Base-by-base conservation (phyloP, 1,140 invertebrate species). In the Drosophila triauraria region DNA sequence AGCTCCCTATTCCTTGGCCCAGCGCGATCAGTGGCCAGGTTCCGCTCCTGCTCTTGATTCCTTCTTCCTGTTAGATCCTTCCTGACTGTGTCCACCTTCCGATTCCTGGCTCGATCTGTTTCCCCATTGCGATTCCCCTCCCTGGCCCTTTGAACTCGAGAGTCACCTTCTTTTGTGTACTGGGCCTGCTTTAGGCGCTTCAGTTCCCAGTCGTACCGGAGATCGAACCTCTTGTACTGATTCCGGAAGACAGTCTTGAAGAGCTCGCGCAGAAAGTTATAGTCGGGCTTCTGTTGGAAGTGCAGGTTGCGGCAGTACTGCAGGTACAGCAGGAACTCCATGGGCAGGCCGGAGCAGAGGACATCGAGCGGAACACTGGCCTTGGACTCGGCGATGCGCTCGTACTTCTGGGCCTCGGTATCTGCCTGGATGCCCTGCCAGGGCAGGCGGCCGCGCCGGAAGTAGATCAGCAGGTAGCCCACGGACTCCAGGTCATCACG, bases 241-340 rank as follows among this genome's bases (percentile, higher is more conserved):
- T 61, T 71, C 4, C 78, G 65, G 10, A 81, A 85, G 0, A 88
- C 42, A 5, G 68, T 25, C 35, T 61, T 71, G 27, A 88, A 82
- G 3, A 88, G 46, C 40, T 81, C 63, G 0, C 75, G 69, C 44
- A 88, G 94, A 93, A 98, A 99, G 96, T 98, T 97, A 93, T 99
- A 99, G 92, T 99, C 98, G 12, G 98, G 98, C 23, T 95, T 95
- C 91, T 99, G 98, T 91, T 98, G 97, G 91, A 99, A 99, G 51
- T 97, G 95, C 54, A 99, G 94, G 32, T 96, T 96, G 82, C 97
- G 96, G 91, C 97, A 98, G 93, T 98, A 99, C 92, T 98, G 98
- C 83, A 99, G 94, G 93, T 99, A 99, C 96, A 98, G 97, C 17
- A 96, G 95, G 93, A 99, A 99, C 93, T 99, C 98, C 64, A 97